These are phyloP conservation scores for Ruditapes philippinarum DNA, from an alignment of 1,140 invertebrate species.

Conservation along the genomic window DNA sequence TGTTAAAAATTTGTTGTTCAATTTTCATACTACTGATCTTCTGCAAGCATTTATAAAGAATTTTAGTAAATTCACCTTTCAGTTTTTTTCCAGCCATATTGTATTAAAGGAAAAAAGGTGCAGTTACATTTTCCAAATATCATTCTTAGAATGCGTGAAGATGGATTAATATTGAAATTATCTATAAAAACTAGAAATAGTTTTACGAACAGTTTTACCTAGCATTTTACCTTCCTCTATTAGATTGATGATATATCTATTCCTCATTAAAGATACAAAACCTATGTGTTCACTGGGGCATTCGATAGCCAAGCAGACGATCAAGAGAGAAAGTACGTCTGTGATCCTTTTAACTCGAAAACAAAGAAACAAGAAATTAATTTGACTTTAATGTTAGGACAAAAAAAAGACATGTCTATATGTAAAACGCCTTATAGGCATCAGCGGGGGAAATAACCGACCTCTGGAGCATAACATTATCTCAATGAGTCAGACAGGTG, in stretches of 20 bases:
- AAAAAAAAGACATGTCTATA: slow-evolving; percentile 26
- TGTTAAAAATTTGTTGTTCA: too few species aligned
- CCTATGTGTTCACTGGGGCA: neutral
- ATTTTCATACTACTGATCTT: too few species aligned
- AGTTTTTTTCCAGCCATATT: too few species aligned
- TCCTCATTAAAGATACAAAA: slow-evolving; percentile 6
- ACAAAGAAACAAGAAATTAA: slow-evolving; percentile 50
- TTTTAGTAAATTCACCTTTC: too few species aligned
- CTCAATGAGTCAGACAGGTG: slow-evolving; percentile 32
- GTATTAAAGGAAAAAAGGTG: too few species aligned
- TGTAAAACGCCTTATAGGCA: slow-evolving; percentile 31
- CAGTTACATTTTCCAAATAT: too few species aligned
- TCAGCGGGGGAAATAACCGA: neutral
- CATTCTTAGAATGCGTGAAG: too few species aligned
- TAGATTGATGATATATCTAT: slow-evolving; percentile 9
- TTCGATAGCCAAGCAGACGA: slow-evolving; percentile 10
- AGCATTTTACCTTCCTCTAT: neutral
- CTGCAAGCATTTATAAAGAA: too few species aligned
- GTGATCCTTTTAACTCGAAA: slow-evolving; percentile 47
- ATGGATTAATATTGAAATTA: too few species aligned
- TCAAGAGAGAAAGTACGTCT: slow-evolving; percentile 12
- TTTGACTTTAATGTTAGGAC: slow-evolving; percentile 48
- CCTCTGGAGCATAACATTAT: slow-evolving; percentile 2
- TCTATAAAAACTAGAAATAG: too few species aligned
- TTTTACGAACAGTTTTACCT: neutral